Conservation (phyloP, 2,888 invertebrate species). For the Lasioglossum malachurum region DNA sequence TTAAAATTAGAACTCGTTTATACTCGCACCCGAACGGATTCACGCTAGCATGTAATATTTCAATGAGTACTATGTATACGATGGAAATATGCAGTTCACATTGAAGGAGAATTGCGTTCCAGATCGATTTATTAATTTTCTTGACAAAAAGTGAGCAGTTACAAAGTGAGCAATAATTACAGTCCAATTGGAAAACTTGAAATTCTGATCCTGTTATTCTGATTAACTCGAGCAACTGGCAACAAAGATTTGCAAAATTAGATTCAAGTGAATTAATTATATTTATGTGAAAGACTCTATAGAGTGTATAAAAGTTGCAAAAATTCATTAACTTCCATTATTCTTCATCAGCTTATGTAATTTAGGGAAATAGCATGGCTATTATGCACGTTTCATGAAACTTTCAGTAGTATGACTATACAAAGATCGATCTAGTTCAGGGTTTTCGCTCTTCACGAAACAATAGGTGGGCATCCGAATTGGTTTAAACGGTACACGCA, state of each 20-base stretch:
- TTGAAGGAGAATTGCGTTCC: not conserved
- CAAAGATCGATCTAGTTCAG: not conserved
- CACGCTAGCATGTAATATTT: too few relatives aligned
- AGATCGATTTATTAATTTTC: not conserved
- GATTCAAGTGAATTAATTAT: not conserved
- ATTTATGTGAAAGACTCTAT: not conserved
- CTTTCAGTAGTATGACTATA: not conserved
- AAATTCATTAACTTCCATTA: not conserved
- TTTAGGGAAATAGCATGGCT: too few relatives aligned
- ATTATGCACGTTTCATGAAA: not conserved
- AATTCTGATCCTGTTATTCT: not conserved
- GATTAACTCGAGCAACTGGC: not conserved
- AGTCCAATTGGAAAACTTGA: not conserved
- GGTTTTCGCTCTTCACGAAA: not conserved
- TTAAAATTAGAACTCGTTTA: too few relatives aligned
- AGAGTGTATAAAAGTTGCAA: not conserved
- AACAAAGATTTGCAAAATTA: not conserved
- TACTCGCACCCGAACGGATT: too few relatives aligned
- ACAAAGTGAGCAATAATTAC: not conserved
- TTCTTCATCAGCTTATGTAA: too few relatives aligned
- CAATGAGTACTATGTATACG: not conserved
- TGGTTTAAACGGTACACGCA: not conserved
- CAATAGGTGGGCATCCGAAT: not conserved
- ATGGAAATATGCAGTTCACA: not conserved
- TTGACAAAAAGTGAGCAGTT: not conserved